phyloP scores from a whole-genome alignment of 2,888 invertebrate species.

The Onthophagus sagittarius region DNA sequence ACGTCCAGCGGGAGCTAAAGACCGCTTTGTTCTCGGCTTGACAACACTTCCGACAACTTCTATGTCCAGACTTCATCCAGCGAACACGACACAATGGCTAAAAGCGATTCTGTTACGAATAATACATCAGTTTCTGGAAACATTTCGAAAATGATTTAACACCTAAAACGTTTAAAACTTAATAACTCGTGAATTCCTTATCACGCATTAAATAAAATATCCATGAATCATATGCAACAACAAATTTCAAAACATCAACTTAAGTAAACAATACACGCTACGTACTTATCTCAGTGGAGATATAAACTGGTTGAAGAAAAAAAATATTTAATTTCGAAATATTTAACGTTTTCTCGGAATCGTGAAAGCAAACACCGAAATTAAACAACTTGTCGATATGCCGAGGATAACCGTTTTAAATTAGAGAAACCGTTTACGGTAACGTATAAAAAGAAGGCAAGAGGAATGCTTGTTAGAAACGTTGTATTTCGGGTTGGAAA shows the following conservation, averaged over 20 bases:
- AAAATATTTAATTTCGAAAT: too few relatives aligned
- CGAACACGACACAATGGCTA: background rate
- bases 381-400: background rate
- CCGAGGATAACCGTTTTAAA: background rate
- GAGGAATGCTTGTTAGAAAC: too few relatives aligned
- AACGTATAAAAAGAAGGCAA: too few relatives aligned
- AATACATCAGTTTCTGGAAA: background rate
- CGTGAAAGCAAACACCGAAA: background rate
- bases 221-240: too few relatives aligned
- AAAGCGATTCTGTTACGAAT: background rate
- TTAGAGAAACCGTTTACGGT: background rate
- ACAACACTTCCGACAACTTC: background rate
- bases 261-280: background rate
- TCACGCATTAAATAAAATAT: too few relatives aligned
- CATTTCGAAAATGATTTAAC: too few relatives aligned
- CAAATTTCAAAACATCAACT: background rate
- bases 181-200: too few relatives aligned
- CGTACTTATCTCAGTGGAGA: background rate
- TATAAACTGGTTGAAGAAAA: conserved; percentile 15
- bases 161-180: too few relatives aligned
- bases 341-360: background rate
- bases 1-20: background rate
- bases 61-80: background rate
- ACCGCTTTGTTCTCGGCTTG: background rate
- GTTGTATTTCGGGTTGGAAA: background rate